Conservation (phyloP, 2,797 vertebrate genomes). For the Scyliorhinus canicula region DNA sequence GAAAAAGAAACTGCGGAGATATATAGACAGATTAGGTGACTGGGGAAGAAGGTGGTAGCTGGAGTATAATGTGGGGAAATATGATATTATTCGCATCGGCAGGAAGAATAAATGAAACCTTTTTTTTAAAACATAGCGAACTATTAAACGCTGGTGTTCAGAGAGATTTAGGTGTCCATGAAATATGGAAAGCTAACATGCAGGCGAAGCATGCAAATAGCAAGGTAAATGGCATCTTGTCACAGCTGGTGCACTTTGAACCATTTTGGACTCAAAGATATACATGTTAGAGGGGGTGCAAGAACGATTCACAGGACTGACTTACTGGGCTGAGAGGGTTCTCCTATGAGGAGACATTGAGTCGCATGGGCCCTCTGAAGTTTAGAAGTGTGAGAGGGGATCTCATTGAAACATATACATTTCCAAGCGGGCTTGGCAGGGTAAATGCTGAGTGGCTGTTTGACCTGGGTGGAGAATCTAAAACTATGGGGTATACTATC, state of each 20-base stretch:
- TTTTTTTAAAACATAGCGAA: background rate
- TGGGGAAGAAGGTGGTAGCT: too few species aligned
- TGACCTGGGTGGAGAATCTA: background rate
- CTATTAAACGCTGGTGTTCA: background rate
- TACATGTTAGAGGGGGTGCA: too few species aligned
- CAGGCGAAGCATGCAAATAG: background rate
- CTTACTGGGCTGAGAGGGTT: background rate
- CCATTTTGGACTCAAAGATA: background rate
- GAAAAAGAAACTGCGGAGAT: too few species aligned
- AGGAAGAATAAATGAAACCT: background rate
- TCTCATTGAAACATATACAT: background rate
- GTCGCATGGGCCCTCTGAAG: background rate
- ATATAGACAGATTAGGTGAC: too few species aligned
- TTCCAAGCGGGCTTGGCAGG: background rate
- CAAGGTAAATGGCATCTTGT: background rate
- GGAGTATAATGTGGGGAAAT: too few species aligned
- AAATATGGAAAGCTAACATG: background rate
- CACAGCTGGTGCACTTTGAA: background rate
- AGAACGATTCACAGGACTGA: background rate
- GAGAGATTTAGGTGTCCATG: background rate
- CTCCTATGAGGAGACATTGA: background rate
- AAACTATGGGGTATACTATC: background rate
- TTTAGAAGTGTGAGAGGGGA: background rate
- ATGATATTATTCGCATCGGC: too few species aligned
- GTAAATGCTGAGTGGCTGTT: background rate